Evolutionary conservation across 2,888 invertebrate genomes (phyloP), one percentile per base, ranked within the genome.

Genomic region (Cerastis leucographa): DNA sequence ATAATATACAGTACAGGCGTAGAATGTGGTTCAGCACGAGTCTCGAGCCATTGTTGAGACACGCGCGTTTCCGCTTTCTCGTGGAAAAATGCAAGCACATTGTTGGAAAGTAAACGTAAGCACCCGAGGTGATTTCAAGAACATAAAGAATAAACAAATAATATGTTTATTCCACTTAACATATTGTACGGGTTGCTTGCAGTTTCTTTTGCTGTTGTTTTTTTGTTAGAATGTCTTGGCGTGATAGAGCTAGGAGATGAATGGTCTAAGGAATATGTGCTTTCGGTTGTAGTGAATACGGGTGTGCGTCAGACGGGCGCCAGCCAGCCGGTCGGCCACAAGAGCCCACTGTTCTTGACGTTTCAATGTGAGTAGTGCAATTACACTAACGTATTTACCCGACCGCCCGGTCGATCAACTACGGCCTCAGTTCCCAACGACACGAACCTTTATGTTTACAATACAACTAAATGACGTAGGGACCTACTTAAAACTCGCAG

Each of bases 1-100:
- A 96, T 91, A 93, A 93, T 91, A 93, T 92, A 95, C 95, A 95
- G 94, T 94, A 90, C 91, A 88, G 86, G 88, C 87, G 90, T 91
- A 94, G 94, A 95, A 95, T 95, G 93, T 94, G 92, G 92, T 92
- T 91, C 91, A 92, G 93, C 94, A 94, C 95, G 93, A 93, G 93
- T 91, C 92, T 89, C 90, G 89, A 89, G 92, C 92, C 92, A 95
- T 95, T 96, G 96, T 96, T 92, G 91, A 93, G 93, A 95, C 94
- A 94, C 94, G 93, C 94, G 94, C 92, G 94, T 96, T 96, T 96
- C 96, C 96, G 96, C 96, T 96, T 96, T 96, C 96, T 93, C 96
- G 95, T 94, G 95, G 94, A 96, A 96, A 96, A 96, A 96, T 95
- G 95, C 94, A 94, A 91, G 93, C 95, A 91, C 93, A 92, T 93